These are phyloP conservation scores for Microctenopoma lineatum DNA, from an alignment of 2,797 vertebrate species.

Conservation along the genomic window DNA sequence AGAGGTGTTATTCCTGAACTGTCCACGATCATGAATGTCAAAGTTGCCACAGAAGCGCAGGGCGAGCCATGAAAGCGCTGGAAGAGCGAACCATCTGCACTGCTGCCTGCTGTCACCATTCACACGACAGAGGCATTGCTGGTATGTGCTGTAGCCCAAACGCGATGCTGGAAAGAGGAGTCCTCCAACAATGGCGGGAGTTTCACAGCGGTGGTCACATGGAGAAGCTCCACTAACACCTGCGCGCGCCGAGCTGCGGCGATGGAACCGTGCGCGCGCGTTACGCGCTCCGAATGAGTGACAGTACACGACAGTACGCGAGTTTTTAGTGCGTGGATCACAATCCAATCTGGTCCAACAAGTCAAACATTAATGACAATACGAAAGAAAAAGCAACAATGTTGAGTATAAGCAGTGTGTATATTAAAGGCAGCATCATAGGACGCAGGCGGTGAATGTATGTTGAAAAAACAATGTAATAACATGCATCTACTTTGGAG, in stretches of 20 bases:
- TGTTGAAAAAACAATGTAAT: too few species aligned
- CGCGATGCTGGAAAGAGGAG: constrained; percentile 54
- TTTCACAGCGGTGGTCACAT: constrained; percentile 25
- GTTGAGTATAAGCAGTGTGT: too few species aligned
- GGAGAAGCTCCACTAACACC: constrained; percentile 41
- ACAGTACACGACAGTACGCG: too few species aligned
- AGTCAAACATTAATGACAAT: too few species aligned
- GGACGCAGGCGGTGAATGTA: too few species aligned
- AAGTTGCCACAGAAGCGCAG: constrained; percentile 24
- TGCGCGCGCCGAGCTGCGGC: constrained; percentile 16
- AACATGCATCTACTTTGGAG: too few species aligned
- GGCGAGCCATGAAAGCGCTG: constrained; percentile 50
- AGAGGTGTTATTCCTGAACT: constrained; percentile 42
- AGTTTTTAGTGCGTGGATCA: too few species aligned
- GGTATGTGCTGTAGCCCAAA: constrained; percentile 34
- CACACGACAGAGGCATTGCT: constrained; percentile 37
- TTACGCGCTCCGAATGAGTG: too few species aligned
- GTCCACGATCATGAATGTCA: constrained; percentile 33
- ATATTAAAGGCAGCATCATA: too few species aligned
- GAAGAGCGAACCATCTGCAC: constrained; percentile 31
- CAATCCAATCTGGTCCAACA: too few species aligned
- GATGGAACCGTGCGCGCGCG: neutral
- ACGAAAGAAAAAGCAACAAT: too few species aligned
- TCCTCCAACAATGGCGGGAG: constrained; percentile 55
- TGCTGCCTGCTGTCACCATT: constrained; percentile 45